phyloP scores from a whole-genome alignment of 2,113 vertebrate genomes.

The Hippocampus barbouri region DNA sequence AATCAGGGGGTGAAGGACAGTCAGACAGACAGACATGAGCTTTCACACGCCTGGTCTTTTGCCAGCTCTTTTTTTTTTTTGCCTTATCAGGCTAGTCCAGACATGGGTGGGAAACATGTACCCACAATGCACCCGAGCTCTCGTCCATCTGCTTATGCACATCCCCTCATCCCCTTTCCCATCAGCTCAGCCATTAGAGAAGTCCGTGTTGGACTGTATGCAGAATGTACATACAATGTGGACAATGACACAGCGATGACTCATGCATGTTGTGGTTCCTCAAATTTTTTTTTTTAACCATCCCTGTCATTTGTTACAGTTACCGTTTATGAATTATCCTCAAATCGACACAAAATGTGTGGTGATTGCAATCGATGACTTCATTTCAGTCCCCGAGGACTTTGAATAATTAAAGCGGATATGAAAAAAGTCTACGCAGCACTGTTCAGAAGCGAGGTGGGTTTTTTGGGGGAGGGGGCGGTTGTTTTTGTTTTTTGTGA shows the following conservation, averaged over 20 bases:
- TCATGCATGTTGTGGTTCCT: background rate
- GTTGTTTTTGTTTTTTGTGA: too few relatives aligned
- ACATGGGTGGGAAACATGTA: slow-evolving; percentile 39
- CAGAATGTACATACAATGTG: background rate
- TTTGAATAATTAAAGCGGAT: too few relatives aligned
- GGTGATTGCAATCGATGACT: too few relatives aligned
- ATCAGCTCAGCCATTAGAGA: slow-evolving; percentile 38
- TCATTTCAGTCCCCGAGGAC: too few relatives aligned
- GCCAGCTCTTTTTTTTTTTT: slow-evolving; percentile 42
- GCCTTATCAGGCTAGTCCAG: slow-evolving; percentile 65
- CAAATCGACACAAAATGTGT: too few relatives aligned
- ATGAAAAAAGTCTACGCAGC: too few relatives aligned
- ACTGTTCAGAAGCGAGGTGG: too few relatives aligned
- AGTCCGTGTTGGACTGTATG: background rate
- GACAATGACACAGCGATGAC: background rate
- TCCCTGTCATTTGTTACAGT: too few relatives aligned
- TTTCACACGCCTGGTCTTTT: slow-evolving; percentile 46
- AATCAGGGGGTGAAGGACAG: slow-evolving; percentile 31
- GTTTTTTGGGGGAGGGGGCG: too few relatives aligned
- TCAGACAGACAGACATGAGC: slow-evolving; percentile 23
- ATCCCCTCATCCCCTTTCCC: slow-evolving; percentile 43
- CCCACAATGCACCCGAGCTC: slow-evolving; percentile 48
- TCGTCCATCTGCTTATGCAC: slow-evolving; percentile 36
- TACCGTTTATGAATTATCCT: too few relatives aligned
- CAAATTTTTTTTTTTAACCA: background rate